Conservation (phyloP, 2,888 invertebrate genomes). For the Platerodrilus igneus region DNA sequence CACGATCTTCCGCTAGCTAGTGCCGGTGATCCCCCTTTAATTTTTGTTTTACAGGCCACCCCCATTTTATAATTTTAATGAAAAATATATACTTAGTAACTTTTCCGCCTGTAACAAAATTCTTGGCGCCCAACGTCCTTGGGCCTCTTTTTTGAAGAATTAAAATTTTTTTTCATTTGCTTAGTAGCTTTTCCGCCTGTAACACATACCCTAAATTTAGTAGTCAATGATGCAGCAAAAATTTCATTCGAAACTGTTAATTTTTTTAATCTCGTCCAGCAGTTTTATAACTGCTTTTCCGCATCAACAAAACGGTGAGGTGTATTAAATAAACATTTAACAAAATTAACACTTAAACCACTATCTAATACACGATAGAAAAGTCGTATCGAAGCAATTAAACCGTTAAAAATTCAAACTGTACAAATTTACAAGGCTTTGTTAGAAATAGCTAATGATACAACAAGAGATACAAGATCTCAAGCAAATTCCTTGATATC, state of each 20-base stretch:
- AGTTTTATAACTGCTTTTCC: constrained; percentile 25
- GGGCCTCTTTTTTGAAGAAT: too few species aligned
- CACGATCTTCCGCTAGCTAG: too few species aligned
- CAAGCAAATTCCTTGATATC: not conserved
- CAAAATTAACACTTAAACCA: constrained; percentile 6
- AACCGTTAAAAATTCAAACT: constrained; percentile 5
- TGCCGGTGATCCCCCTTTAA: too few species aligned
- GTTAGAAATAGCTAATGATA: constrained; percentile 1
- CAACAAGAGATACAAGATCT: not conserved
- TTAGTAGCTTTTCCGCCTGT: not conserved
- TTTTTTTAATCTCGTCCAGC: constrained; percentile 27
- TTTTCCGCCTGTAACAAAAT: too few species aligned
- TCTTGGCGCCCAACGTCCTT: too few species aligned
- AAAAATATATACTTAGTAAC: too few species aligned
- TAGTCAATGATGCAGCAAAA: constrained; percentile 7
- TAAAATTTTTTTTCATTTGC: too few species aligned
- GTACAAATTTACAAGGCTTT: constrained; percentile 7
- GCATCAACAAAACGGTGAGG: constrained; percentile 19
- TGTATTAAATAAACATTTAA: constrained; percentile 7
- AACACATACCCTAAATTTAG: not conserved
- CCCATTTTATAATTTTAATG: too few species aligned
- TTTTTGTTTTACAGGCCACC: too few species aligned
- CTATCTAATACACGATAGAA: constrained; percentile 10
- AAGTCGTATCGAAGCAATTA: constrained; percentile 12
- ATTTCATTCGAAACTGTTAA: constrained; percentile 11